phyloP scores from a whole-genome alignment of 2,888 invertebrate species.

The Hypomecis atomaria region DNA sequence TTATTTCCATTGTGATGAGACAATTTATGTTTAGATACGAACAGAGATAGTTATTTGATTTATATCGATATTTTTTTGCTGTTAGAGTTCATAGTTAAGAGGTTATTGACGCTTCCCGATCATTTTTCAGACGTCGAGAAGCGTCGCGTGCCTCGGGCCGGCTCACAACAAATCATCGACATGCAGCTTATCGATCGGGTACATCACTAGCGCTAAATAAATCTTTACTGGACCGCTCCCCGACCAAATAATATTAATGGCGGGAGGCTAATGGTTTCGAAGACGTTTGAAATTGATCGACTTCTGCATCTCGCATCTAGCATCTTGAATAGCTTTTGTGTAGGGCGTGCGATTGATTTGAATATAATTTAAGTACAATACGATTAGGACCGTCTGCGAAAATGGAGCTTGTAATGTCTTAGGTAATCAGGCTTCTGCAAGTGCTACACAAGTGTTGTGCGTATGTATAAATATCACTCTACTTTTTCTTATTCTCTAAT shows the following conservation, averaged over 20 bases:
- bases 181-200: conserved; percentile 70
- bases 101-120: conserved; percentile 44
- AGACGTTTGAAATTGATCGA: conserved; percentile 73
- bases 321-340: conserved; percentile 52
- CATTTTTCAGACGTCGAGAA: conserved; percentile 51
- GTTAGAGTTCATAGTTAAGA: conserved; percentile 39
- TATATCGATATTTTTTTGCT: conserved; percentile 35
- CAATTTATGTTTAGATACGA: conserved; percentile 61
- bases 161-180: conserved; percentile 74
- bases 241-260: conserved; percentile 74
- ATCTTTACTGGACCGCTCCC: conserved; percentile 66
- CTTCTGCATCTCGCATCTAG: conserved; percentile 55
- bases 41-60: conserved; percentile 47
- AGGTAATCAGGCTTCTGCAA: too few species aligned
- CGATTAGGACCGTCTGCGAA: neutral
- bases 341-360: conserved; percentile 52
- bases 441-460: too few species aligned
- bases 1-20: conserved; percentile 67
- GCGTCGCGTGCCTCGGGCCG: conserved; percentile 67
- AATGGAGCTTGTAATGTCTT: neutral
- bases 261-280: conserved; percentile 72
- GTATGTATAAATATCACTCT: too few species aligned
- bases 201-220: conserved; percentile 78
- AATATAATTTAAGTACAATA: conserved; percentile 48
- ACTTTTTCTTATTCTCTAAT: too few species aligned